Percentiles rank a stretch among this genome's conserved stretches.
These are phyloP conservation scores for Antechinus flavipes DNA, from an alignment of 2,113 vertebrate species.

Conservation along the genomic window DNA sequence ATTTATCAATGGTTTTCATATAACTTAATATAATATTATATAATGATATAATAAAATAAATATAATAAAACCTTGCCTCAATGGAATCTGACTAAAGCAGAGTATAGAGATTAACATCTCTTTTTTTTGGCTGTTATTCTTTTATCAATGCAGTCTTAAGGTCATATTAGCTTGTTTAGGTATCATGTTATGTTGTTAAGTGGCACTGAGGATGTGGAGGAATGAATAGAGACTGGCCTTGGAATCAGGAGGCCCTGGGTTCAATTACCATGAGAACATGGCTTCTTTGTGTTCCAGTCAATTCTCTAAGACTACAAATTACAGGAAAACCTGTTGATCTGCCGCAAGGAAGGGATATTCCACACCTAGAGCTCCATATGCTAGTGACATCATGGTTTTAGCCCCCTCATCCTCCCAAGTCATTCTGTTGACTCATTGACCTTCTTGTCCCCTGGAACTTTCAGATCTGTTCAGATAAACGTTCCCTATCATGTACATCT, in stretches of 20 bases:
- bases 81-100: no score
- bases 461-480: not conserved
- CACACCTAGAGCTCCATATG: not conserved
- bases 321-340: not conserved
- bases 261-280: not conserved
- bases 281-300: not conserved
- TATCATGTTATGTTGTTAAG: no score
- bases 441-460: not conserved
- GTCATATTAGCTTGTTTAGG: no score
- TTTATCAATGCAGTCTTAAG: no score
- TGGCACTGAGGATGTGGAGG: no score
- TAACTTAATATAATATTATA: no score
- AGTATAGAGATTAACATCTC: no score
- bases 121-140: no score
- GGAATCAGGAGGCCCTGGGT: not conserved
- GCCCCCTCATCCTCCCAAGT: not conserved
- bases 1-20: no score
- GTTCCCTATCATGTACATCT: not conserved
- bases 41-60: no score
- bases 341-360: not conserved
- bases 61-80: no score
- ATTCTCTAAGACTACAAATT: not conserved
- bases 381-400: not conserved
- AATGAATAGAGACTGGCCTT: no score
- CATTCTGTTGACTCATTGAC: not conserved